Conservation (phyloP, 2,113 vertebrate species). For the Phylloscopus whistleri region DNA sequence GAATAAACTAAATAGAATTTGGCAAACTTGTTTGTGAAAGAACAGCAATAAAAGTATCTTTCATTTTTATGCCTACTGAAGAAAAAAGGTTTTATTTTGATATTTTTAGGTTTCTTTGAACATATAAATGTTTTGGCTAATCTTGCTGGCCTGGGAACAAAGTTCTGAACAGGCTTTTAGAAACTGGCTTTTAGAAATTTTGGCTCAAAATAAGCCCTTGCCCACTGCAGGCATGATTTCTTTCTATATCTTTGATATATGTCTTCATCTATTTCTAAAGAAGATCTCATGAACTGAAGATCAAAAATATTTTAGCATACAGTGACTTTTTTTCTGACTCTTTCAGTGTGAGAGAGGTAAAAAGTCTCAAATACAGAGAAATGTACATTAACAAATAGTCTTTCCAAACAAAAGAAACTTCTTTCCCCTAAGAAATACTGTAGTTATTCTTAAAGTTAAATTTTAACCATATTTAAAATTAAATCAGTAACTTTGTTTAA, state of each 20-base stretch:
- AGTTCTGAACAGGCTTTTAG: not conserved
- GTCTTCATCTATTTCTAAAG: not conserved
- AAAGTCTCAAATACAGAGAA: not conserved
- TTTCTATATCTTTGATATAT: not conserved
- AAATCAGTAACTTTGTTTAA: not conserved
- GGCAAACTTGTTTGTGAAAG: not conserved
- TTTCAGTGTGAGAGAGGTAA: not conserved
- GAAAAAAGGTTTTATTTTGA: not conserved
- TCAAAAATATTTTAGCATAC: not conserved
- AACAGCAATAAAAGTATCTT: not conserved
- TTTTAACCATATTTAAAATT: not conserved
- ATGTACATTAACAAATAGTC: not conserved
- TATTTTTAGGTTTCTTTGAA: constrained; percentile 4
- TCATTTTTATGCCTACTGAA: not conserved
- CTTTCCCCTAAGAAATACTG: not conserved
- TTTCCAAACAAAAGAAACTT: not conserved
- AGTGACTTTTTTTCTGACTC: not conserved
- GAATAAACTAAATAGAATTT: not conserved
- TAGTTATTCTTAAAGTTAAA: not conserved
- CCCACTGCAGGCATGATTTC: not conserved
- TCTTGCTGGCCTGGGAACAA: not conserved
- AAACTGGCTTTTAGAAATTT: not conserved
- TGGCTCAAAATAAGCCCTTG: not conserved
- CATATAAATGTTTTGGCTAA: not conserved
- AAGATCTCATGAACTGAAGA: not conserved